Conservation (phyloP, 2,888 invertebrate species). For the Sipunculus nudus region DNA sequence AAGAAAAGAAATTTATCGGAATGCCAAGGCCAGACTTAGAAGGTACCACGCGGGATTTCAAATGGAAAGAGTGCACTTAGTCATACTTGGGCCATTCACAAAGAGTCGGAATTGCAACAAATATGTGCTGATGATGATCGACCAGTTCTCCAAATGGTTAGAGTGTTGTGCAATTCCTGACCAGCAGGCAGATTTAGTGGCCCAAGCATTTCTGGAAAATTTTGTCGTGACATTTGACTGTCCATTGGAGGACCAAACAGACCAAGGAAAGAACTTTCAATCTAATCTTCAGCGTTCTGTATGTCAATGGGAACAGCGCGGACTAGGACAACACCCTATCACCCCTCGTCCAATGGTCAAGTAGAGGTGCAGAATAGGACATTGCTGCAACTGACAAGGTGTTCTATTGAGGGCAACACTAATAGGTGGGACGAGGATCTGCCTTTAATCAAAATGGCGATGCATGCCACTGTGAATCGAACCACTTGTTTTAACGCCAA, state of each 20-base stretch:
- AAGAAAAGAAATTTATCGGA: too few relatives aligned
- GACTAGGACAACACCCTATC: background rate
- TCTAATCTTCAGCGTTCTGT: background rate
- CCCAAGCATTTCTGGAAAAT: background rate
- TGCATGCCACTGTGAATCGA: too few relatives aligned
- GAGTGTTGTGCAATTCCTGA: background rate
- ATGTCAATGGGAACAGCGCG: background rate
- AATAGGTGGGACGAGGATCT: too few relatives aligned
- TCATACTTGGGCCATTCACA: background rate
- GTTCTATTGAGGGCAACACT: too few relatives aligned
- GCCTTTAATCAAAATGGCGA: too few relatives aligned
- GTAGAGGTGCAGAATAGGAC: too few relatives aligned
- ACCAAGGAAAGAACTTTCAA: background rate
- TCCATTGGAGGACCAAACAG: background rate
- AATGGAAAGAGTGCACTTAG: background rate
- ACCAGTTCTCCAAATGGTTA: constrained; percentile 1
- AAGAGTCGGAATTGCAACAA: background rate
- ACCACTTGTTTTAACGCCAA: too few relatives aligned
- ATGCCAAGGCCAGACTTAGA: too few relatives aligned
- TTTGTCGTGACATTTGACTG: background rate
- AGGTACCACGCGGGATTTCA: background rate
- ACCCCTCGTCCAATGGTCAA: background rate
- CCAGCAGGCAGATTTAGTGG: background rate
- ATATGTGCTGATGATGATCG: constrained; percentile 2
- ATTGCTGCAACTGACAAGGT: too few relatives aligned